Evolutionary conservation across 2,888 invertebrate genomes (phyloP).

Genomic region (Laothoe populi): DNA sequence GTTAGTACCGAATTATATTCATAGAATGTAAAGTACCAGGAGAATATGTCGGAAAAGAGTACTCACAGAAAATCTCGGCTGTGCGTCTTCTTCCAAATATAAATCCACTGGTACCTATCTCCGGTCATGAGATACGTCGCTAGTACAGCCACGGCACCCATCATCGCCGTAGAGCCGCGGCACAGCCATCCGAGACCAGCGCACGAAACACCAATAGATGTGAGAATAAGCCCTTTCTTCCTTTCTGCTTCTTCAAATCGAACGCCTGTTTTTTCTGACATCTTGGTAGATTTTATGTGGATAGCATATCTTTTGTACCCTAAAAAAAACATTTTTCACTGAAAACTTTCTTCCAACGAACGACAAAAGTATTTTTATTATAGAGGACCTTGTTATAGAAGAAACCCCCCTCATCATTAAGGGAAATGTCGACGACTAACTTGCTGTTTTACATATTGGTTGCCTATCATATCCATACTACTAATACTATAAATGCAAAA

Average conservation of each 20-base stretch:
- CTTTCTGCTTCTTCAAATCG: constrained; percentile 76
- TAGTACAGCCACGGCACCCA: constrained; percentile 55
- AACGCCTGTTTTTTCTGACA: constrained; percentile 71
- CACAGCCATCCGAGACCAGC: constrained; percentile 58
- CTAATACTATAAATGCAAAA: no score
- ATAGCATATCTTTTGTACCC: constrained; percentile 45
- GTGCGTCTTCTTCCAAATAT: constrained; percentile 74
- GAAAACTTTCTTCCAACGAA: no score
- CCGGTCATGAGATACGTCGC: constrained; percentile 71
- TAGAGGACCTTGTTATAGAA: no score
- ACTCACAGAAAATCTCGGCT: constrained; percentile 74
- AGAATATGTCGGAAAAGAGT: constrained; percentile 24
- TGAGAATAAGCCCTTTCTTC: constrained; percentile 56
- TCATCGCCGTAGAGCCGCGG: constrained; percentile 48
- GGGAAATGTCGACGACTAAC: no score
- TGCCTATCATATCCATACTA: no score
- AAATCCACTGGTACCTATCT: constrained; percentile 78
- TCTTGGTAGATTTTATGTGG: constrained; percentile 59
- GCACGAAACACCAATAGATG: constrained; percentile 52
- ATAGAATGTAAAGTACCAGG: neutral
- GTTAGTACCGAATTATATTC: neutral
- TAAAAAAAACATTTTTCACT: constrained; percentile 32
- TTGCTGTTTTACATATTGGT: no score
- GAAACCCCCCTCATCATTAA: no score
- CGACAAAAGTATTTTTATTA: no score